Evolutionary conservation across 2,888 invertebrate genomes (phyloP), one percentile per base, ranked within the genome.

Genomic region (Melieria omissa): DNA sequence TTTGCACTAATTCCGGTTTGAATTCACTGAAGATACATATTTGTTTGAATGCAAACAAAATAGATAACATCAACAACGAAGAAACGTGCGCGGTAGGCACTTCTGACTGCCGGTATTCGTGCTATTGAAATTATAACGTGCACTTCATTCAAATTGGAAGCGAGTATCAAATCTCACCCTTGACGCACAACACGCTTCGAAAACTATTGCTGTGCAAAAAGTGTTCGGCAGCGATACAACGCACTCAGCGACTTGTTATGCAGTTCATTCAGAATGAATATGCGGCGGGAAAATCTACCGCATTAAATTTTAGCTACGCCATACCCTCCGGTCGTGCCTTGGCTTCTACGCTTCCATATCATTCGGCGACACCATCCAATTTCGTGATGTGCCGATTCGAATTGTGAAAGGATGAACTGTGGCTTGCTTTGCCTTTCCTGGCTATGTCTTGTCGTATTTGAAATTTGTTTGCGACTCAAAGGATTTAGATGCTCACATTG

Each of bases 401-500:
- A 29, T 29, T 29, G 29, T 29, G 29, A 29, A 29, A 29, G 29
- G 29, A 29, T 29, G 29, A 3, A 3, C 29, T 29, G 29, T 29
- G 29, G 29, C 29, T 29, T 29, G 29, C 29, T 29, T 29, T 29
- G 29, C 29, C 29, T 29, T 29, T 29, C 29, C 29, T 29, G 3
- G 29, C 29, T 29, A 29, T 29, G 29, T 29, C 29, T 29, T 29
- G 29, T 29, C 29, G 29, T 29, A 29, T 29, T 29, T 29, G 2
- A 16, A 55, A 55, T 71, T 80, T 80, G 80, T 78, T 78, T 81
- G 78, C 78, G 82, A 80, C 80, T 80, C 78, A 76, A 75, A 76
- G 81, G 81, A 83, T 81, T 82, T 79, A 77, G 77, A 79, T 79
- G 82, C 81, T 82, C 83, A 80, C 83, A 83, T 83, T 83, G 83